Conservation (phyloP, 2,888 invertebrate species). For the Andrena praecox region DNA sequence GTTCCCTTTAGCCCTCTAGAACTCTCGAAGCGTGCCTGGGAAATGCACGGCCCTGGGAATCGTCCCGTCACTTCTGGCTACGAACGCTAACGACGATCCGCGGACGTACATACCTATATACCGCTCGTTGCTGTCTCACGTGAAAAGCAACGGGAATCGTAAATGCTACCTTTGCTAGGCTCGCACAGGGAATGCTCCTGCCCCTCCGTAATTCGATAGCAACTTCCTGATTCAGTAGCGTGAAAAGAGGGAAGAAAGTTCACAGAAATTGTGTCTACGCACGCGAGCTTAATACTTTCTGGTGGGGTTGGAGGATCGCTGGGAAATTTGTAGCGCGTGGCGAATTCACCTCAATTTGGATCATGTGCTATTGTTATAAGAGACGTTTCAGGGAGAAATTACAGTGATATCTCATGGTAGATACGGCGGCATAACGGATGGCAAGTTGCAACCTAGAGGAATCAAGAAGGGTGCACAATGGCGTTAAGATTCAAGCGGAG, state of each 20-base stretch:
- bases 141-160: constrained; percentile 35
- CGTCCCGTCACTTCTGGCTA: constrained; percentile 48
- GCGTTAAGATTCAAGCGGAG: constrained; percentile 48
- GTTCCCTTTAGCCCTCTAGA: neutral
- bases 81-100: constrained; percentile 45
- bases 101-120: neutral
- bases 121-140: constrained; percentile 34
- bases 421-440: constrained; percentile 11
- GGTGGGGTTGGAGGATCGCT: neutral
- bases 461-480: constrained; percentile 25
- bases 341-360: neutral
- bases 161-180: constrained; percentile 29
- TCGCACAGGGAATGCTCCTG: neutral
- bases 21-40: constrained; percentile 64
- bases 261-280: neutral
- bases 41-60: constrained; percentile 73
- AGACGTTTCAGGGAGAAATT: neutral
- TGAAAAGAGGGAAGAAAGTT: neutral
- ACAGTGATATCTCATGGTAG: neutral
- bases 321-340: neutral
- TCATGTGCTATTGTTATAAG: neutral
- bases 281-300: neutral
- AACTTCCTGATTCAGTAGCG: neutral
- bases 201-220: constrained; percentile 10
- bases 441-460: constrained; percentile 7